phyloP scores from a whole-genome alignment of 2,113 vertebrate species.

The Alligator sinensis region DNA sequence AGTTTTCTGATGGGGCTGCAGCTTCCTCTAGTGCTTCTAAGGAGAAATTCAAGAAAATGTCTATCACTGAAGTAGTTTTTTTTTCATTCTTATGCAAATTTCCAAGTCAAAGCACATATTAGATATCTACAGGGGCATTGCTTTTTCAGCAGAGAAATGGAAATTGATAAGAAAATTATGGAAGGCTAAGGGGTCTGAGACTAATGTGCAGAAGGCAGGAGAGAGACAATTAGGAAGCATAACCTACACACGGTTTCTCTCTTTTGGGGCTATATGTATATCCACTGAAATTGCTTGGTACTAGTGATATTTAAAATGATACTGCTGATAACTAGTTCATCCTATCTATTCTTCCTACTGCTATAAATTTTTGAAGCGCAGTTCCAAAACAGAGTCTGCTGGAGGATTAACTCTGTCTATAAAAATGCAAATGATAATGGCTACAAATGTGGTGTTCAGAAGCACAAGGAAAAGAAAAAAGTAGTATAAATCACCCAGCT shows the following conservation, averaged over 20 bases:
- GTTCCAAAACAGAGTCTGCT: constrained; percentile 34
- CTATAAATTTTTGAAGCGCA: constrained; percentile 44
- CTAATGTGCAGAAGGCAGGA: background rate
- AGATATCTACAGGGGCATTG: background rate
- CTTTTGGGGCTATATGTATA: background rate
- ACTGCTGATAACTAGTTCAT: background rate
- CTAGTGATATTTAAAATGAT: background rate
- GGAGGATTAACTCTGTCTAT: constrained; percentile 41
- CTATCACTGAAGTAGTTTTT: background rate
- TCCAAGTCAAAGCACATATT: background rate
- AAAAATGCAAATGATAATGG: constrained; percentile 53
- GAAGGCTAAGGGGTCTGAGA: background rate
- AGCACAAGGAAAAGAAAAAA: constrained; percentile 35
- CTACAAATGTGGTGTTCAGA: constrained; percentile 52
- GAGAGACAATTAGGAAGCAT: background rate
- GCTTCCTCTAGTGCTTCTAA: background rate
- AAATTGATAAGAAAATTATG: background rate
- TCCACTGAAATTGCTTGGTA: background rate
- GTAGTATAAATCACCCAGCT: constrained; percentile 58
- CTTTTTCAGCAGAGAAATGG: background rate
- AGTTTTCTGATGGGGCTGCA: background rate
- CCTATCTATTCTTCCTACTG: background rate
- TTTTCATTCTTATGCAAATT: background rate
- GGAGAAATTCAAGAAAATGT: background rate
- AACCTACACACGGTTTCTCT: background rate